These are phyloP conservation scores for Psilopsiagon aurifrons DNA, from an alignment of 2,113 vertebrate species.

Conservation along the genomic window DNA sequence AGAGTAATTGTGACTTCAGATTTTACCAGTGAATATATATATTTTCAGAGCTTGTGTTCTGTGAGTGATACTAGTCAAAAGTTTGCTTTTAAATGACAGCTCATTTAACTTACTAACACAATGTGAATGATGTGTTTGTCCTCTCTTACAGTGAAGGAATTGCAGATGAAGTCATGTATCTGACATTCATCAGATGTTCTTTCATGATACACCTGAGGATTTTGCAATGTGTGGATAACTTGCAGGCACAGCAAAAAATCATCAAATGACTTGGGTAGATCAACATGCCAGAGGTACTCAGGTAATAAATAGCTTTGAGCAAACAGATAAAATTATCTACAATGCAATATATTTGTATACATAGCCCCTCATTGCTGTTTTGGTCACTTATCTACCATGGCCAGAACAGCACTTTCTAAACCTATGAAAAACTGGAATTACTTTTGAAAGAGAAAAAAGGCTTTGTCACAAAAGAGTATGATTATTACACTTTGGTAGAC, in stretches of 20 bases:
- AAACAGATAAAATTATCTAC: not conserved
- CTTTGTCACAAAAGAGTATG: not conserved
- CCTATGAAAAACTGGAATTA: not conserved
- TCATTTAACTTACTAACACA: not conserved
- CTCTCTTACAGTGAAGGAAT: not conserved
- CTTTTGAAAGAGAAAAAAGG: not conserved
- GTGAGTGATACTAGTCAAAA: not conserved
- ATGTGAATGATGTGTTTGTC: not conserved
- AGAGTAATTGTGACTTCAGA: not conserved
- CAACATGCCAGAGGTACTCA: not conserved
- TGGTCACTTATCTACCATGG: not conserved
- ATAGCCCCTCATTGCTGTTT: not conserved
- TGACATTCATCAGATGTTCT: not conserved
- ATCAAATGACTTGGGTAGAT: not conserved
- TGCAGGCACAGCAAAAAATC: accelerated
- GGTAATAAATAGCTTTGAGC: slow-evolving; percentile 4
- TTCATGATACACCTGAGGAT: not conserved
- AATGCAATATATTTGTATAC: not conserved
- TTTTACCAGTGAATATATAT: not conserved
- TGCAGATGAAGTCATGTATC: not conserved
- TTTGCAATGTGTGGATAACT: not conserved
- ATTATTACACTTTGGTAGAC: not conserved
- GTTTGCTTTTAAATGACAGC: not conserved
- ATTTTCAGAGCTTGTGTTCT: not conserved
- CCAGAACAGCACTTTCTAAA: not conserved